phyloP scores from a whole-genome alignment of 2,113 vertebrate genomes.

The Sapayoa aenigma region DNA sequence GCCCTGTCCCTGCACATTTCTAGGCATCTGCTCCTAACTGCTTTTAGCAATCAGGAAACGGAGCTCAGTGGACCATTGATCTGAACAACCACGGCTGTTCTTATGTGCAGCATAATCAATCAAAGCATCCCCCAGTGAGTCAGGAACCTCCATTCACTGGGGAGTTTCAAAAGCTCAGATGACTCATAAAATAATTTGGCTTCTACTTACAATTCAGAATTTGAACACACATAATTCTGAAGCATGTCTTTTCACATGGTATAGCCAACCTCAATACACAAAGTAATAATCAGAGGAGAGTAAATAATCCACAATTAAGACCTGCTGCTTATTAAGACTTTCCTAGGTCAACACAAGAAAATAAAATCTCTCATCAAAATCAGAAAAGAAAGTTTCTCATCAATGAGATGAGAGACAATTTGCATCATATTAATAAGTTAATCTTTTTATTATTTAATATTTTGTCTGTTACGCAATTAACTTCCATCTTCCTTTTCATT shows the following conservation, averaged over 20 bases:
- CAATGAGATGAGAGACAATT: background rate
- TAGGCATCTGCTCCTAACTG: background rate
- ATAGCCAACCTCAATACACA: background rate
- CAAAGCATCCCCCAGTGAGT: background rate
- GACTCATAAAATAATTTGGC: constrained; percentile 20
- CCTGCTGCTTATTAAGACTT: background rate
- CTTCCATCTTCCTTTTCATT: background rate
- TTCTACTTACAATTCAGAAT: background rate
- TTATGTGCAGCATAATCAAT: background rate
- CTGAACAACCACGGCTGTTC: background rate
- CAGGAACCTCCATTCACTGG: background rate
- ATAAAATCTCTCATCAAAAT: background rate
- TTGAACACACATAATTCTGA: background rate
- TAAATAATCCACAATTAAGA: background rate
- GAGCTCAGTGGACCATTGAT: background rate
- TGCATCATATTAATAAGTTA: background rate
- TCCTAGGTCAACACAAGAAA: background rate
- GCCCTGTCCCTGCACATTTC: background rate
- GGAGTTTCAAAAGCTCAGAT: constrained; percentile 2
- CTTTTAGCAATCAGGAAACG: background rate
- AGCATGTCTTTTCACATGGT: background rate
- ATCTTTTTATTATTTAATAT: background rate
- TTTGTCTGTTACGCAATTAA: background rate
- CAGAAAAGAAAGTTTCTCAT: background rate
- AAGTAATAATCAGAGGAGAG: background rate